These are phyloP conservation scores for Adelphocoris suturalis DNA, from an alignment of 2,888 invertebrate species.

Conservation along the genomic window DNA sequence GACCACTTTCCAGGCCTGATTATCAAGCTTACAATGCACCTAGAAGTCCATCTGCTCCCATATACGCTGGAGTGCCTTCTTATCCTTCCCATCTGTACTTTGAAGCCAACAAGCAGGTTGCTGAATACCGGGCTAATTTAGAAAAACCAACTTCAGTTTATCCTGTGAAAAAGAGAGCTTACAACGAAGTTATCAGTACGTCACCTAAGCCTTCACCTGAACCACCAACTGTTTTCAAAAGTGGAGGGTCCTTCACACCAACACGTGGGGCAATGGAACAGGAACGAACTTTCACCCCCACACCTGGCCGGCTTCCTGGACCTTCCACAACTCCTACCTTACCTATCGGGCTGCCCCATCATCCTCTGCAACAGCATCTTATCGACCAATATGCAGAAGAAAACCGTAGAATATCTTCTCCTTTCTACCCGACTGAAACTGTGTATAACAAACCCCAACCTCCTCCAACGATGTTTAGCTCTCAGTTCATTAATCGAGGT, in stretches of 20 bases:
- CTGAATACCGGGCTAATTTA: conserved; percentile 78
- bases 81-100: conserved; percentile 81
- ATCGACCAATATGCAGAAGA: conserved; percentile 73
- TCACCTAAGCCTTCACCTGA: conserved; percentile 71
- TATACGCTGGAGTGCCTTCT: conserved; percentile 72
- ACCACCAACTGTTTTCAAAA: conserved; percentile 56
- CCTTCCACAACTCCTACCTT: conserved; percentile 69
- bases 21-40: conserved; percentile 49
- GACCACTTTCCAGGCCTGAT: conserved; percentile 20
- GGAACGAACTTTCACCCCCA: conserved; percentile 76
- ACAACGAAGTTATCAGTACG: conserved; percentile 80
- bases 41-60: conserved; percentile 70
- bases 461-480: conserved; percentile 70
- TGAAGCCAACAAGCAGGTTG: conserved; percentile 75
- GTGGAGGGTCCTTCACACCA: conserved; percentile 76
- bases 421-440: conserved; percentile 73
- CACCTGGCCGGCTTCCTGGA: conserved; percentile 76
- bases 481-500: conserved; percentile 70
- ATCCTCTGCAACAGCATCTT: conserved; percentile 72
- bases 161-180: conserved; percentile 84
- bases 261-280: conserved; percentile 76
- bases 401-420: conserved; percentile 69
- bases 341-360: conserved; percentile 72
- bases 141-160: conserved; percentile 78
- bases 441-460: conserved; percentile 73